These are phyloP conservation scores for Cetonia aurata DNA, from an alignment of 2,888 invertebrate genomes.

Conservation along the genomic window DNA sequence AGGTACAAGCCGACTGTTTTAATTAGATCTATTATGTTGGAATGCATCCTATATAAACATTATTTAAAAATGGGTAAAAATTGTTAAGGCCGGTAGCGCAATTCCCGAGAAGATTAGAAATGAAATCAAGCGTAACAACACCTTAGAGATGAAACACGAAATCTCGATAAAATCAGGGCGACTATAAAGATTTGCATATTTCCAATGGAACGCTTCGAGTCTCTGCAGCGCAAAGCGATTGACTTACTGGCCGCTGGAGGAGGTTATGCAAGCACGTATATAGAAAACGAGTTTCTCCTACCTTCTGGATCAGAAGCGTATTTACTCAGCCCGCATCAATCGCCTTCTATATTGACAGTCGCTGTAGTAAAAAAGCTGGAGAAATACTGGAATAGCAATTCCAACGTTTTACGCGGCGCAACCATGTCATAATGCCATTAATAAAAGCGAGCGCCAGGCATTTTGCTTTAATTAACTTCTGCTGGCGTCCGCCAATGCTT, in stretches of 20 bases:
- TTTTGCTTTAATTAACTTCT: conserved; percentile 6
- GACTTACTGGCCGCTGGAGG: too few relatives aligned
- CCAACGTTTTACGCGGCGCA: background rate
- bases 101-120: background rate
- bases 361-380: background rate
- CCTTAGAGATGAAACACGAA: too few relatives aligned
- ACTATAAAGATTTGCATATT: too few relatives aligned
- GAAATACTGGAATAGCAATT: conserved; percentile 1
- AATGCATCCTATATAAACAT: conserved; percentile 32
- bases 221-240: too few relatives aligned
- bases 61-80: conserved; percentile 10
- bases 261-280: too few relatives aligned
- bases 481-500: background rate
- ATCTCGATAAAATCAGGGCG: too few relatives aligned
- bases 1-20: conserved; percentile 23
- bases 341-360: conserved; percentile 15
- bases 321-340: background rate
- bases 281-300: too few relatives aligned
- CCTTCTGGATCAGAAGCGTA: background rate
- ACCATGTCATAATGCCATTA: conserved; percentile 5
- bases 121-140: background rate
- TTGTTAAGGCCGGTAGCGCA: conserved; percentile 15
- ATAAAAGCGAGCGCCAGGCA: background rate
- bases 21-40: conserved; percentile 23
- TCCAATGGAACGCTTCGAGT: too few relatives aligned